These are phyloP conservation scores for Patella depressa DNA, from an alignment of 2,888 invertebrate species.

Conservation along the genomic window DNA sequence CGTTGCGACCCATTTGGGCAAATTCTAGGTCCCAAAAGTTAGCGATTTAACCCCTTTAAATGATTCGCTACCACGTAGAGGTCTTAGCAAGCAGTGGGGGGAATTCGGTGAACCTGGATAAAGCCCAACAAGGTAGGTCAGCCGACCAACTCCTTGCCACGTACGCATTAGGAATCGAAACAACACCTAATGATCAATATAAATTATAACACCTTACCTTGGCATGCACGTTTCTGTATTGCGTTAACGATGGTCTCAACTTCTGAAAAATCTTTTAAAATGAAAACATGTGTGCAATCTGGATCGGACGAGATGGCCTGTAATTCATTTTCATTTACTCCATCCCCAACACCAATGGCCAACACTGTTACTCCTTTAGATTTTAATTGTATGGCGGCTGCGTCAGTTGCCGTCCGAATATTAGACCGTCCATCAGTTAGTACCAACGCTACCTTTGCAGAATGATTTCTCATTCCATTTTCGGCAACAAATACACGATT, in stretches of 20 bases:
- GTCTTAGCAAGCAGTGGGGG: too few species aligned
- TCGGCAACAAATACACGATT: neutral
- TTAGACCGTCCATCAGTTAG: slow-evolving; percentile 26
- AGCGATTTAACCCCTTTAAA: too few species aligned
- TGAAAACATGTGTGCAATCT: slow-evolving; percentile 22
- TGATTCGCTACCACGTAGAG: too few species aligned
- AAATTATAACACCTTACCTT: slow-evolving; percentile 7
- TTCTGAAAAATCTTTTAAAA: slow-evolving; percentile 23
- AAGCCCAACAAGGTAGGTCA: too few species aligned
- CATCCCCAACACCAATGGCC: slow-evolving; percentile 28
- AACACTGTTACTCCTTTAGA: slow-evolving; percentile 22
- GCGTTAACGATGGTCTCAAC: slow-evolving; percentile 29
- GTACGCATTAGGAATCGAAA: too few species aligned
- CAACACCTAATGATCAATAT: too few species aligned
- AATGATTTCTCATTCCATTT: neutral
- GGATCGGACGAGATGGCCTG: slow-evolving; percentile 22
- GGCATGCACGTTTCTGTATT: slow-evolving; percentile 23
- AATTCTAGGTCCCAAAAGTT: too few species aligned
- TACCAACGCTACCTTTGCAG: slow-evolving; percentile 19
- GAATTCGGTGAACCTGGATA: too few species aligned
- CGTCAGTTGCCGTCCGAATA: neutral
- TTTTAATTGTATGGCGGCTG: slow-evolving; percentile 4
- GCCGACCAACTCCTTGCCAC: too few species aligned
- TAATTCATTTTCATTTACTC: slow-evolving; percentile 21
- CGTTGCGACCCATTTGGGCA: too few species aligned